Conservation (phyloP, 2,888 invertebrate species). For the Ophion costatus region DNA sequence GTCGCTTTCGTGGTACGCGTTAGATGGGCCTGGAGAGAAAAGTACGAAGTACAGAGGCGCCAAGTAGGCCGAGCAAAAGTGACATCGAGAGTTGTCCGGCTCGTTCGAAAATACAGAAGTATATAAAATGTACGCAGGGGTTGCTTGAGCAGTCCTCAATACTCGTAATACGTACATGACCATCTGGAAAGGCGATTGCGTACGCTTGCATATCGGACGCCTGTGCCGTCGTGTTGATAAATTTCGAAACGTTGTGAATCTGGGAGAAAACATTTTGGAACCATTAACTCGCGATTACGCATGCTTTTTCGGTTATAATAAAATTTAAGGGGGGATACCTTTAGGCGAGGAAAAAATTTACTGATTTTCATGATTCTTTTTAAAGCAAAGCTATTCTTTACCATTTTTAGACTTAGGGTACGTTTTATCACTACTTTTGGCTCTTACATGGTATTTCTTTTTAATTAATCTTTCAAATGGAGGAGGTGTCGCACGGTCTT, state of each 20-base stretch:
- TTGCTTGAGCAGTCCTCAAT: not conserved
- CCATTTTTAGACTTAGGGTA: too few relatives aligned
- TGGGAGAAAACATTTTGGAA: constrained; percentile 71
- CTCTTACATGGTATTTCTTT: too few relatives aligned
- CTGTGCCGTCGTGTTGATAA: constrained; percentile 79
- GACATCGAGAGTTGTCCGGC: not conserved
- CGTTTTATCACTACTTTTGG: too few relatives aligned
- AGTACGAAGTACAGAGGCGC: constrained; percentile 31
- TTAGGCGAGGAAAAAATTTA: too few relatives aligned
- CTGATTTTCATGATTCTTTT: too few relatives aligned
- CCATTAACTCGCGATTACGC: not conserved
- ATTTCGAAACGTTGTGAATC: constrained; percentile 84
- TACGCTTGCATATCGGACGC: constrained; percentile 76
- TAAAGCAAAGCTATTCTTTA: too few relatives aligned
- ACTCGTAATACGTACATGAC: constrained; percentile 78
- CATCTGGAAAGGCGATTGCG: constrained; percentile 86
- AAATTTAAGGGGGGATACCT: not conserved
- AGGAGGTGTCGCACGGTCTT: too few relatives aligned
- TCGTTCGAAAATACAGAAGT: not conserved
- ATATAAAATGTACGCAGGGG: not conserved
- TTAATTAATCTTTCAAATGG: too few relatives aligned
- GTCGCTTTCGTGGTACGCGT: constrained; percentile 86
- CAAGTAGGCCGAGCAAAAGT: not conserved
- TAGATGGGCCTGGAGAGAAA: constrained; percentile 82
- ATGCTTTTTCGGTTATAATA: not conserved